A percentile compares a stretch with the other conserved stretches of the same genome.
Conservation (phyloP, 2,113 vertebrate species). For the Verasper variegatus region DNA sequence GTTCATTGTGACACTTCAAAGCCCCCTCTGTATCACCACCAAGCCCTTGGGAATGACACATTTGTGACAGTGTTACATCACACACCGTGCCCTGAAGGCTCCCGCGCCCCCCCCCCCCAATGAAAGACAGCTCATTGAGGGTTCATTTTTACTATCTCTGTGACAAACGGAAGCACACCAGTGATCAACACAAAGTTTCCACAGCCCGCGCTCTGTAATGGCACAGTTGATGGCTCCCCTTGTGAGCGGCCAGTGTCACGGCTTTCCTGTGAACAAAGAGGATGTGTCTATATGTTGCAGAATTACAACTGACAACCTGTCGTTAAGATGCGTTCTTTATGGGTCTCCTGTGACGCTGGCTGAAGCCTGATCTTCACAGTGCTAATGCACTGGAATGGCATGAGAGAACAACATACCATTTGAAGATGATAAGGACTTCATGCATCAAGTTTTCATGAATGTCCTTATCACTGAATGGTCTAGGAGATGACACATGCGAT, state of each 20-base stretch:
- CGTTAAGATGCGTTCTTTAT: slow-evolving; percentile 29
- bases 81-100: slow-evolving; percentile 65
- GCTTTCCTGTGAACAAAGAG: slow-evolving; percentile 44
- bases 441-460: slow-evolving; percentile 1
- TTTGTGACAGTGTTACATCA: slow-evolving; percentile 78
- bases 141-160: slow-evolving; percentile 65
- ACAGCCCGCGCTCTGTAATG: slow-evolving; percentile 11
- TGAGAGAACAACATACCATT: slow-evolving; percentile 11
- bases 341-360: slow-evolving; percentile 16
- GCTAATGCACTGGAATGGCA: slow-evolving; percentile 5
- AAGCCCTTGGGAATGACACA: slow-evolving; percentile 72
- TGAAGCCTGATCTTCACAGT: slow-evolving; percentile 5
- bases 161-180: slow-evolving; percentile 47
- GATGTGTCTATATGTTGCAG: slow-evolving; percentile 33
- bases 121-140: slow-evolving; percentile 71
- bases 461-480: background rate
- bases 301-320: slow-evolving; percentile 35
- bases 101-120: slow-evolving; percentile 35
- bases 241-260: slow-evolving; percentile 39
- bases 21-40: slow-evolving; percentile 64
- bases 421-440: slow-evolving; percentile 24
- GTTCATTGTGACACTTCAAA: slow-evolving; percentile 80
- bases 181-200: slow-evolving; percentile 46
- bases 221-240: slow-evolving; percentile 37
- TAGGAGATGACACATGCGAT: background rate